Percentiles rank a stretch among this genome's conserved stretches.
These are phyloP conservation scores for Rhinichthys osculus DNA, from an alignment of 2,797 vertebrate genomes.

Conservation along the genomic window DNA sequence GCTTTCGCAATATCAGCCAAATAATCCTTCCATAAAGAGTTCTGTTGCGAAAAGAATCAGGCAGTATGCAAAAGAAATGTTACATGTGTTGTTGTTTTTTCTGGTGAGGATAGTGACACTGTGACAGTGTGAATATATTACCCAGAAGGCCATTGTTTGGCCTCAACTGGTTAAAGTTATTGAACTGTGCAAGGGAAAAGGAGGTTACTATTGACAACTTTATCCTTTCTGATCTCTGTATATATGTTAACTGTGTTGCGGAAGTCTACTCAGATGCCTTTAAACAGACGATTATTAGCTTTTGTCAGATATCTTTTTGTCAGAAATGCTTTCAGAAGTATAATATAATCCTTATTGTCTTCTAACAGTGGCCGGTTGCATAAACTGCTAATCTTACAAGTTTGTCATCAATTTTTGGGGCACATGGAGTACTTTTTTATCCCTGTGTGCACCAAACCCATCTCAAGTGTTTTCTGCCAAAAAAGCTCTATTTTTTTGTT, in stretches of 20 bases:
- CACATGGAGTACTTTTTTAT: too few relatives aligned
- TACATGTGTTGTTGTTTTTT: slow-evolving; percentile 65
- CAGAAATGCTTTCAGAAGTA: not conserved
- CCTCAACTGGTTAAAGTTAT: slow-evolving; percentile 45
- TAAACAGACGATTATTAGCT: not conserved
- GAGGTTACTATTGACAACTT: slow-evolving; percentile 56
- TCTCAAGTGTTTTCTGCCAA: too few relatives aligned
- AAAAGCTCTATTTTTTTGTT: too few relatives aligned
- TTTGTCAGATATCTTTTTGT: not conserved
- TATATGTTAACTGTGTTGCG: not conserved
- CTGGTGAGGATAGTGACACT: slow-evolving; percentile 65
- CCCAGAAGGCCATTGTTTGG: slow-evolving; percentile 48
- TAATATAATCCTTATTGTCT: not conserved
- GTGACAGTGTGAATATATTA: slow-evolving; percentile 40
- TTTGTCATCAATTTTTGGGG: too few relatives aligned
- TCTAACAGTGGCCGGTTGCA: not conserved
- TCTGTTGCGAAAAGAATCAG: not conserved
- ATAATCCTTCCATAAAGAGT: not conserved
- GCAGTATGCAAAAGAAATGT: slow-evolving; percentile 32
- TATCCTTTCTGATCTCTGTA: slow-evolving; percentile 45
- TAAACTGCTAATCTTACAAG: too few relatives aligned
- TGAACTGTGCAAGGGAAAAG: slow-evolving; percentile 29
- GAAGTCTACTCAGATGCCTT: not conserved
- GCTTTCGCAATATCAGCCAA: not conserved
- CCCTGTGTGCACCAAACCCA: too few relatives aligned